phyloP scores from a whole-genome alignment of 2,797 vertebrate genomes.

The Ctenopoma kingsleyae region DNA sequence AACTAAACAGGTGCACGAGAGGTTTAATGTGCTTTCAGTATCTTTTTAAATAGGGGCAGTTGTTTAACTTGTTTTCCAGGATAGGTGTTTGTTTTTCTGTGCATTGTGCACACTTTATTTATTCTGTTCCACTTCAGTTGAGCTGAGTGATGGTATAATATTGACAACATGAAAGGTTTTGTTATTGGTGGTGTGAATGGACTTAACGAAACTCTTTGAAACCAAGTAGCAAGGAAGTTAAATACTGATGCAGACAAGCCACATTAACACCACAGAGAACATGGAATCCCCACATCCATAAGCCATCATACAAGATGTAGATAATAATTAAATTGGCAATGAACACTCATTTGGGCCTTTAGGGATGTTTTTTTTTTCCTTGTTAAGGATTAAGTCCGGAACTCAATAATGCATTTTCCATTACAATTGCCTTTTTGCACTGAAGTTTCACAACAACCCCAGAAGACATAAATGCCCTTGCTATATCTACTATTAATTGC shows the following conservation, averaged over 20 bases:
- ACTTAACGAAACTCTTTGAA: not conserved
- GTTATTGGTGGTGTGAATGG: not conserved
- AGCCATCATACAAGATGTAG: slow-evolving; percentile 11
- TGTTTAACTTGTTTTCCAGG: not conserved
- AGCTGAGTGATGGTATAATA: not conserved
- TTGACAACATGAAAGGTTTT: not conserved
- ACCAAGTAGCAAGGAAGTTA: not conserved
- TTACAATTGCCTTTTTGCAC: slow-evolving; percentile 30
- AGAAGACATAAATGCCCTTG: slow-evolving; percentile 39
- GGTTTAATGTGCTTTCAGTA: not conserved
- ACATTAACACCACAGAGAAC: not conserved
- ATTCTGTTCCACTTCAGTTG: not conserved
- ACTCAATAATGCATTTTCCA: slow-evolving; percentile 44
- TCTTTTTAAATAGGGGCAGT: not conserved
- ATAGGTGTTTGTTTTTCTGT: not conserved
- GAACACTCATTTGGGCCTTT: slow-evolving; percentile 20
- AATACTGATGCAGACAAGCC: not conserved
- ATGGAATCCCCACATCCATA: slow-evolving; percentile 12
- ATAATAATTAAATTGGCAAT: slow-evolving; percentile 29
- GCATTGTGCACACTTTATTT: not conserved
- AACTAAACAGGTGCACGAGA: not conserved
- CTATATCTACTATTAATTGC: slow-evolving; percentile 27
- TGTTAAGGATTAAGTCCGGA: slow-evolving; percentile 39
- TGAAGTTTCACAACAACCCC: slow-evolving; percentile 29
- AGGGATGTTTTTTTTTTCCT: slow-evolving; percentile 43